Evolutionary conservation across 2,888 invertebrate species (phyloP).

Genomic region (Eupelmus urozonus): DNA sequence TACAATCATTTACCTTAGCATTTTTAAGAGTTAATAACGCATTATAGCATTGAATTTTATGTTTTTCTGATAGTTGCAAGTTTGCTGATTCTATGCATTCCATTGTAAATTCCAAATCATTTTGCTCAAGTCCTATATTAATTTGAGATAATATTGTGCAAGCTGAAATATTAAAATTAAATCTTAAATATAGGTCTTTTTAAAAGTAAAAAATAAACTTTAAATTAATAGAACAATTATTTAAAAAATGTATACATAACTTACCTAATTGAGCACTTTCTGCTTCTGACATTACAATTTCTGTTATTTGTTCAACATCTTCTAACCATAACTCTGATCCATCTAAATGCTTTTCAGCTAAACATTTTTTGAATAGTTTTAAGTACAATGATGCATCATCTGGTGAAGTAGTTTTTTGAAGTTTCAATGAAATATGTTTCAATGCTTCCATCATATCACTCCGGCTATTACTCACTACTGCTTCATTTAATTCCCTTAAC

Average conservation of each 20-base stretch:
- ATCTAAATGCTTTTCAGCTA: constrained; percentile 78
- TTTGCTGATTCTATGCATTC: constrained; percentile 65
- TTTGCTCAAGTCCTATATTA: constrained; percentile 67
- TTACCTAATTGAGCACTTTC: constrained; percentile 77
- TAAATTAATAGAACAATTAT: background rate
- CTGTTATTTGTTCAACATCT: constrained; percentile 79
- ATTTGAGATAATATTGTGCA: constrained; percentile 67
- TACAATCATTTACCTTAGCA: constrained; percentile 54
- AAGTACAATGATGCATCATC: constrained; percentile 80
- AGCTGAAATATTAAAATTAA: constrained; percentile 62
- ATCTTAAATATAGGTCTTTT: constrained; percentile 4
- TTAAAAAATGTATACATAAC: constrained; percentile 67
- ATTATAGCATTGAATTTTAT: constrained; percentile 65
- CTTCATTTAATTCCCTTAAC: constrained; percentile 81
- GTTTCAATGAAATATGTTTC: constrained; percentile 78
- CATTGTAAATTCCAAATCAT: constrained; percentile 65
- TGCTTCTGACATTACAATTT: constrained; percentile 78
- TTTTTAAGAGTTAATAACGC: constrained; percentile 62
- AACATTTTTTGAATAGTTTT: constrained; percentile 79
- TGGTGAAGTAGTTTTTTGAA: constrained; percentile 76
- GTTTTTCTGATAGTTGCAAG: constrained; percentile 63
- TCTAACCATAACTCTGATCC: constrained; percentile 81
- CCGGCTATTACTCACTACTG: constrained; percentile 80
- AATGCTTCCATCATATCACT: constrained; percentile 78
- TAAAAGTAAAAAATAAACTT: background rate